A percentile compares a stretch with the other conserved stretches of the same genome.
phyloP scores from a whole-genome alignment of 2,888 invertebrate genomes.

The Caenorhabditis sp. region DNA sequence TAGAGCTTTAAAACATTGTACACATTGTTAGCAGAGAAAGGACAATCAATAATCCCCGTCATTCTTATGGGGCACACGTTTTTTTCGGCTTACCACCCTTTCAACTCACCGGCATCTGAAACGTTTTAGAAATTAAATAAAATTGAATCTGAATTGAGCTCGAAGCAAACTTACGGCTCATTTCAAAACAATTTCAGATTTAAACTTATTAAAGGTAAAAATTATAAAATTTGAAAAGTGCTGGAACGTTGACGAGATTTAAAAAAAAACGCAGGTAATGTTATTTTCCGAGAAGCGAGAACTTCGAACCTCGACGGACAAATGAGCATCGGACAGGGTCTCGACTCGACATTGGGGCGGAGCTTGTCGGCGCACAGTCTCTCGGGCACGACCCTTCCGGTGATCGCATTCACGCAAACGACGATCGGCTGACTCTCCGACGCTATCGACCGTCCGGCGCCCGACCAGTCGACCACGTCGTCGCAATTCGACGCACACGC shows the following conservation, averaged over 20 bases:
- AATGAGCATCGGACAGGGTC: conserved; percentile 69
- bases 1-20: too few species aligned
- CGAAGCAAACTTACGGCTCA: too few species aligned
- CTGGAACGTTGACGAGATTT: too few species aligned
- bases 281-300: background rate
- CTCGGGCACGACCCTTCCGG: conserved; percentile 74
- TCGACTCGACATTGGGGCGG: conserved; percentile 67
- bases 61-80: conserved; percentile 57
- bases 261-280: too few species aligned
- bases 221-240: too few species aligned
- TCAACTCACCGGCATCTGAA: conserved; percentile 60
- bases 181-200: too few species aligned
- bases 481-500: conserved; percentile 62
- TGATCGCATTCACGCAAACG: conserved; percentile 72
- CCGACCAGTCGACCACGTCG: conserved; percentile 49
- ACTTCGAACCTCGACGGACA: conserved; percentile 72
- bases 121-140: background rate
- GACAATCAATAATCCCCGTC: conserved; percentile 47
- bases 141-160: too few species aligned
- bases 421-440: conserved; percentile 63
- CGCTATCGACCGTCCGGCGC: conserved; percentile 36
- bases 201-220: too few species aligned
- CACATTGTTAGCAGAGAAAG: too few species aligned
- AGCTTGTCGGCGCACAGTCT: conserved; percentile 74
- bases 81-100: conserved; percentile 40